Conservation (phyloP, 2,888 invertebrate species). For the Chymomyza amoena region DNA sequence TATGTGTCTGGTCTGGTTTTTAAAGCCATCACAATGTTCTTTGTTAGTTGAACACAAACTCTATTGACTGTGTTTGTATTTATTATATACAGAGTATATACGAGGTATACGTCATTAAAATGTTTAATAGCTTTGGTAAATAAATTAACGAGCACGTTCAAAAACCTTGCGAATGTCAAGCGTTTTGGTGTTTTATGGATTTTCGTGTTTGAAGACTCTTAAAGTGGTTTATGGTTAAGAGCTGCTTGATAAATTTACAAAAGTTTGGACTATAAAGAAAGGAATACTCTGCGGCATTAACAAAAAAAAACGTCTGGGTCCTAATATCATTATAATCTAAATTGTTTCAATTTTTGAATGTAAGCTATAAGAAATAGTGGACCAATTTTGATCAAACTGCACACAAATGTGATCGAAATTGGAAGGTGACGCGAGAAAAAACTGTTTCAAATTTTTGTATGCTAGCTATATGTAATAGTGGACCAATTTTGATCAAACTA, state of each 20-base stretch:
- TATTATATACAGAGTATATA: background rate
- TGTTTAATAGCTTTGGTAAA: slow-evolving; percentile 55
- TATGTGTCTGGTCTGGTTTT: background rate
- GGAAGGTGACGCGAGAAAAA: too few species aligned
- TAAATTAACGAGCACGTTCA: slow-evolving; percentile 43
- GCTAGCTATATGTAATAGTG: too few species aligned
- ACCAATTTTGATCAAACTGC: too few species aligned
- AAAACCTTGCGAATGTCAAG: slow-evolving; percentile 5
- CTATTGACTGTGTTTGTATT: background rate
- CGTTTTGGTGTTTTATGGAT: background rate
- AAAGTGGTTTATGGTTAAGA: background rate
- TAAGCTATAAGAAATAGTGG: too few species aligned
- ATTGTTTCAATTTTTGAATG: too few species aligned
- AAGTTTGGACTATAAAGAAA: background rate
- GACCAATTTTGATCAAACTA: too few species aligned
- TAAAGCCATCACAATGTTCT: background rate
- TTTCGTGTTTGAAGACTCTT: background rate
- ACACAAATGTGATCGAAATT: too few species aligned
- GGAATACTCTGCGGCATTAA: background rate
- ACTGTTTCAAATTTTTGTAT: too few species aligned
- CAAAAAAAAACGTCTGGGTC: too few species aligned
- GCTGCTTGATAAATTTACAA: background rate
- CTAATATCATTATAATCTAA: too few species aligned
- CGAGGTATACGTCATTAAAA: slow-evolving; percentile 21
- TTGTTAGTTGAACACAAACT: background rate